Evolutionary conservation across 2,888 invertebrate genomes (phyloP), one percentile per base, ranked within the genome.

Genomic region (Eutolmus rufibarbis): DNA sequence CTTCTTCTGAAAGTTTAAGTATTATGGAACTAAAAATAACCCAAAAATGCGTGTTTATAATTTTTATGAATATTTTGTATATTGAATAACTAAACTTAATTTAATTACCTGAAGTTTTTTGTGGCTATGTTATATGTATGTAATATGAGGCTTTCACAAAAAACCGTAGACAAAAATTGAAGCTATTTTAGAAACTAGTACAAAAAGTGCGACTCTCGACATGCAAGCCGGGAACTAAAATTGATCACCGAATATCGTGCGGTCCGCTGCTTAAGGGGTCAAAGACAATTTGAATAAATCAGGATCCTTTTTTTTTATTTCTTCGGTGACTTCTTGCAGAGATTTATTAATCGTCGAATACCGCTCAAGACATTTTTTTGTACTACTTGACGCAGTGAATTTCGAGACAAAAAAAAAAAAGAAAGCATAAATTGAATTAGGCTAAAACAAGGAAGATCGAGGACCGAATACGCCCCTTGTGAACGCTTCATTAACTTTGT

Each of bases 401-500:
- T n/a, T 34, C n/a, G 19, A 66, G 66, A 7, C 19, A 37, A 81
- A 82, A 66, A 78, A 78, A 0, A 2, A 82, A 66, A 78, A 78
- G 2, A 28, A 28, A 0, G 0, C n/a, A 78, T 40, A 23, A 82
- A 57, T 82, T 37, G 37, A 66, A 37, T 82, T 57, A 57, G 56
- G 37, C 12, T 82, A 66, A 82, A 31, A 57, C 57, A 57, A 66
- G 57, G n/a, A 37, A 43, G 43, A 78, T 23, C n/a, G 34, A 19
- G 37, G 34, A 37, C 23, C 34, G 19, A 66, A 66, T 76, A 82
- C 66, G 34, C 79, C 40, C 46, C 56, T 82, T 82, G n/a, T 57
- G 37, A n/a, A 82, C 56, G 37, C 40, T 37, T 82, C 82, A 82
- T 82, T 82, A 82, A 37, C 31, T 57, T 82, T 82, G 19, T n/a